A percentile compares a stretch with the other conserved stretches of the same genome.
Conservation (phyloP, 2,797 vertebrate species). For the Gymnodraco acuticeps region DNA sequence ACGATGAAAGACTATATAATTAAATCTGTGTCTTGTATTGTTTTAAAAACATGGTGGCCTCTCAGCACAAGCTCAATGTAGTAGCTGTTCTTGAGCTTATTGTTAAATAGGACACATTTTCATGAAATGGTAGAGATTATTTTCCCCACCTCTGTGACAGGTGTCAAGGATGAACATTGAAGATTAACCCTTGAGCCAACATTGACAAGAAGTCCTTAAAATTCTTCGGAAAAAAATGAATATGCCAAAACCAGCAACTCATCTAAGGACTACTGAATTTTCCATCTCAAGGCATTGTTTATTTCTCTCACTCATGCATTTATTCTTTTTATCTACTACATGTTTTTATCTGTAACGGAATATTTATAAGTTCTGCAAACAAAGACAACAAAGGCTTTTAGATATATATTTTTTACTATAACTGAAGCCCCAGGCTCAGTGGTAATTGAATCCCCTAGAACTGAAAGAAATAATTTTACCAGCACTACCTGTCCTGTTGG, state of each 20-base stretch:
- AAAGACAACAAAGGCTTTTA: background rate
- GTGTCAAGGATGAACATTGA: background rate
- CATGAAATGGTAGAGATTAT: background rate
- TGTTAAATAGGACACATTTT: background rate
- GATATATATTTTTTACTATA: background rate
- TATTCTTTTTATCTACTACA: background rate
- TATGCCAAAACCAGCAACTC: too few species aligned
- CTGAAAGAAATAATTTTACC: background rate
- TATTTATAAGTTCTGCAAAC: background rate
- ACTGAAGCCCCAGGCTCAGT: background rate
- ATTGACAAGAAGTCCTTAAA: background rate
- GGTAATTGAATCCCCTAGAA: background rate
- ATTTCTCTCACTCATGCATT: background rate
- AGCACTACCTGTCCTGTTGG: background rate
- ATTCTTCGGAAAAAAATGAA: background rate
- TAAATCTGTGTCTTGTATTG: background rate
- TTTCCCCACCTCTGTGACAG: background rate
- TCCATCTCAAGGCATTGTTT: background rate
- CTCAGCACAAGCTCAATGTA: background rate
- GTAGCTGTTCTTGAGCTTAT: background rate
- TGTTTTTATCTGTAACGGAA: background rate
- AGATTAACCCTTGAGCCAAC: too few species aligned
- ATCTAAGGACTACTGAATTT: background rate
- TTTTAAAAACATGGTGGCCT: background rate
- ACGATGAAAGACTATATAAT: slow-evolving; percentile 1